A percentile compares a stretch with the other conserved stretches of the same genome.
phyloP scores from a whole-genome alignment of 2,888 invertebrate genomes.

The Phengaris alcon region DNA sequence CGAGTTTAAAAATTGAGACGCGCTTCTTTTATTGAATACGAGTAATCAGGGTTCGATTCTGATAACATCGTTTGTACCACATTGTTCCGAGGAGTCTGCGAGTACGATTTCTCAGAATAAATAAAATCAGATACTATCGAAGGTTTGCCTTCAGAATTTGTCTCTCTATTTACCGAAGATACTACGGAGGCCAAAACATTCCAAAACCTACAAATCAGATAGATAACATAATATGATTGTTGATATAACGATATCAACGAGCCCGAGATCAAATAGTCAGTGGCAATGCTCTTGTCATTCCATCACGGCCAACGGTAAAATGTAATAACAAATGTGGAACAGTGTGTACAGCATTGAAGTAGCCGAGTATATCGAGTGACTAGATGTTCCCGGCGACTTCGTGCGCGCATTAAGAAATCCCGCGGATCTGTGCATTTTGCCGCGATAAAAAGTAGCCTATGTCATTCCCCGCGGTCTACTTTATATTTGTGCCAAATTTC shows the following conservation, averaged over 20 bases:
- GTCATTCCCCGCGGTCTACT: too few relatives aligned
- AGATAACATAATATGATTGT: not conserved
- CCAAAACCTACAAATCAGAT: constrained; percentile 12
- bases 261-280: constrained; percentile 20
- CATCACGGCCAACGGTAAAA: constrained; percentile 8
- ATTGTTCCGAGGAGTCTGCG: not conserved
- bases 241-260: not conserved
- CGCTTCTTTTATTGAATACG: constrained; percentile 2
- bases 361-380: not conserved
- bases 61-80: not conserved
- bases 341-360: constrained; percentile 10
- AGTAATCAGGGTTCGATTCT: not conserved
- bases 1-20: constrained; percentile 12
- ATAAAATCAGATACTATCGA: not conserved
- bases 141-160: not conserved
- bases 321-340: constrained; percentile 17
- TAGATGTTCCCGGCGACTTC: too few relatives aligned
- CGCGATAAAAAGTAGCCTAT: too few relatives aligned
- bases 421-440: too few relatives aligned
- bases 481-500: too few relatives aligned
- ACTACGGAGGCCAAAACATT: constrained; percentile 16
- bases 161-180: not conserved
- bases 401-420: too few relatives aligned
- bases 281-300: constrained; percentile 21
- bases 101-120: not conserved